Evolutionary conservation across 2,888 invertebrate species (phyloP).

Genomic region (Xestia c-nigrum): DNA sequence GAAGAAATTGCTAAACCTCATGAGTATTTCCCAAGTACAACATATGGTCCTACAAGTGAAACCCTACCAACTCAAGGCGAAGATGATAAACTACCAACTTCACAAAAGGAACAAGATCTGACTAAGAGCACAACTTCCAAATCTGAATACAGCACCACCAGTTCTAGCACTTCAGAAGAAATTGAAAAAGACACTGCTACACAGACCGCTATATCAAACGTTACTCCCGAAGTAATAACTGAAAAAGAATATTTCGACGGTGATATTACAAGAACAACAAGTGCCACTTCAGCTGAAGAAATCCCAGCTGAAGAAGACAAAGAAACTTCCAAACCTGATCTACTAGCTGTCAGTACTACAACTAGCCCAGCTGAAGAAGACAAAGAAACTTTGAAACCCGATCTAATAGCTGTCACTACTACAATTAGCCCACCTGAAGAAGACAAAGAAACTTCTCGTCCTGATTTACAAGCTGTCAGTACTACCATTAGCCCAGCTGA

Average conservation of each 20-base stretch:
- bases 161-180: slow-evolving; percentile 36
- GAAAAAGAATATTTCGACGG: slow-evolving; percentile 50
- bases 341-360: no score
- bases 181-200: slow-evolving; percentile 37
- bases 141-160: slow-evolving; percentile 49
- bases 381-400: no score
- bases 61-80: slow-evolving; percentile 31
- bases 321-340: slow-evolving; percentile 9
- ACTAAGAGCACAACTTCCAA: slow-evolving; percentile 25
- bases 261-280: slow-evolving; percentile 61
- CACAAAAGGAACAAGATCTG: slow-evolving; percentile 32
- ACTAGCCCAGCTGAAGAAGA: no score
- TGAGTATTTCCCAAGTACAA: slow-evolving; percentile 38
- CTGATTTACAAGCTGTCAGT: no score
- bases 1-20: slow-evolving; percentile 47
- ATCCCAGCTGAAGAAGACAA: slow-evolving; percentile 60
- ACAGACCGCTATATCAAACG: slow-evolving; percentile 19
- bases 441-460: no score
- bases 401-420: no score
- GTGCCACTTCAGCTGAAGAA: slow-evolving; percentile 62
- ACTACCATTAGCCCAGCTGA: not conserved
- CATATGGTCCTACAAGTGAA: slow-evolving; percentile 30
- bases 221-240: slow-evolving; percentile 39
- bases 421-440: no score
- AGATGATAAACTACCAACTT: slow-evolving; percentile 21